A percentile compares a stretch with the other conserved stretches of the same genome.
Evolutionary conservation across 2,113 vertebrate species (phyloP).

Genomic region (Microtus oregoni): DNA sequence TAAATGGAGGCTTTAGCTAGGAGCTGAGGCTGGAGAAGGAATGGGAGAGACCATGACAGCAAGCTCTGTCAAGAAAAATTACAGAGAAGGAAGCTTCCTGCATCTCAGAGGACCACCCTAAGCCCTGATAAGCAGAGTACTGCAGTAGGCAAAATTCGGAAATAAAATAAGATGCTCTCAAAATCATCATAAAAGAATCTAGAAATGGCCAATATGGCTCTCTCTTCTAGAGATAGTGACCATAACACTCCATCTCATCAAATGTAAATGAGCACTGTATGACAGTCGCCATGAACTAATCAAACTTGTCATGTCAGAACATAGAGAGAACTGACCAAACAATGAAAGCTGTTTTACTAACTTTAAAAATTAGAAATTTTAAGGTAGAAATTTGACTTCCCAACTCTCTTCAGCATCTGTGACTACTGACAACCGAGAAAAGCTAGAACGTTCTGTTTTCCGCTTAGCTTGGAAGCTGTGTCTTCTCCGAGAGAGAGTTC

Average conservation of each 20-base stretch:
- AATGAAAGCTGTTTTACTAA: background rate
- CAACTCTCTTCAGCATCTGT: background rate
- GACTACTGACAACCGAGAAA: background rate
- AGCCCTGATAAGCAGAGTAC: background rate
- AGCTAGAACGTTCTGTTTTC: background rate
- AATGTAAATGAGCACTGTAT: background rate
- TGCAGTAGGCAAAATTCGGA: background rate
- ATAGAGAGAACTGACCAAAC: background rate
- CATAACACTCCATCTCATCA: background rate
- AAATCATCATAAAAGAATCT: background rate
- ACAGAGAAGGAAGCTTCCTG: background rate
- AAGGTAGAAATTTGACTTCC: background rate
- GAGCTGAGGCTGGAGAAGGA: background rate
- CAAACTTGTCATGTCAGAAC: background rate
- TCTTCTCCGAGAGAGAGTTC: background rate
- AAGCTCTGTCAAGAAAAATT: background rate
- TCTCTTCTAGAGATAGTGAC: background rate
- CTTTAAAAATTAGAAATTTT: slow-evolving; percentile 6
- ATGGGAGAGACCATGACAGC: background rate
- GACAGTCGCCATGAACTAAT: background rate
- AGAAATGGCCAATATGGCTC: background rate
- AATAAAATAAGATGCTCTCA: slow-evolving; percentile 8
- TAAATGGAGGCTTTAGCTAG: slow-evolving; percentile 3
- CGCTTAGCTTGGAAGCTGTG: background rate
- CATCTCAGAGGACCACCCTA: background rate